Conservation (phyloP, 2,888 invertebrate species). For the Metallyticus violacea region DNA sequence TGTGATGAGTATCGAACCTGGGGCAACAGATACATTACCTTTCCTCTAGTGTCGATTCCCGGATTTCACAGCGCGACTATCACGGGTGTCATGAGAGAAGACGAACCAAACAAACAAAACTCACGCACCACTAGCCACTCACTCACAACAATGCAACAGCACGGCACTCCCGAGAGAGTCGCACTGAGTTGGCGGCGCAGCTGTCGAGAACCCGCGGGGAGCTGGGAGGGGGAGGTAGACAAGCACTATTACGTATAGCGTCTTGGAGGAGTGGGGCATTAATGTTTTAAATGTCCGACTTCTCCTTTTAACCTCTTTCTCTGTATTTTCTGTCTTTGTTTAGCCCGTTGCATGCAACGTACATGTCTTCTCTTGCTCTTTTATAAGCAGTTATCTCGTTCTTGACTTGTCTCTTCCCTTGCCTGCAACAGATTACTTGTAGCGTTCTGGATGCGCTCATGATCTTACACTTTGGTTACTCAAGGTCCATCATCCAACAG, state of each 20-base stretch:
- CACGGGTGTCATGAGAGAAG: neutral
- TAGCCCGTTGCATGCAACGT: no score
- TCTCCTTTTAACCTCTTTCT: neutral
- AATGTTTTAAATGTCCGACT: slow-evolving; percentile 6
- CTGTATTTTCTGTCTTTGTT: neutral
- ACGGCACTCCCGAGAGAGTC: neutral
- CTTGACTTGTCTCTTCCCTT: no score
- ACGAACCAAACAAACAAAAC: neutral
- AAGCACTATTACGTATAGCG: no score
- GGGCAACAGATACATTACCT: neutral
- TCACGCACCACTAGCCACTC: neutral
- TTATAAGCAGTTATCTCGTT: neutral
- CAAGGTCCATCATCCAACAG: neutral
- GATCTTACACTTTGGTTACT: neutral
- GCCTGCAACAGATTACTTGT: neutral
- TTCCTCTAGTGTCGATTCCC: no score
- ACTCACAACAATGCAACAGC: neutral
- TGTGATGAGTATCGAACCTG: neutral
- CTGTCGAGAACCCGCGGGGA: neutral
- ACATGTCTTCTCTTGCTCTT: neutral
- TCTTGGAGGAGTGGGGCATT: neutral
- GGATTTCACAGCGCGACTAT: neutral
- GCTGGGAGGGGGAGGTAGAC: no score
- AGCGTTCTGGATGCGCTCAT: neutral
- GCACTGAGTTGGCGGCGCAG: neutral